phyloP scores from a whole-genome alignment of 2,113 vertebrate genomes.

The Chamaetylas fuelleborni region DNA sequence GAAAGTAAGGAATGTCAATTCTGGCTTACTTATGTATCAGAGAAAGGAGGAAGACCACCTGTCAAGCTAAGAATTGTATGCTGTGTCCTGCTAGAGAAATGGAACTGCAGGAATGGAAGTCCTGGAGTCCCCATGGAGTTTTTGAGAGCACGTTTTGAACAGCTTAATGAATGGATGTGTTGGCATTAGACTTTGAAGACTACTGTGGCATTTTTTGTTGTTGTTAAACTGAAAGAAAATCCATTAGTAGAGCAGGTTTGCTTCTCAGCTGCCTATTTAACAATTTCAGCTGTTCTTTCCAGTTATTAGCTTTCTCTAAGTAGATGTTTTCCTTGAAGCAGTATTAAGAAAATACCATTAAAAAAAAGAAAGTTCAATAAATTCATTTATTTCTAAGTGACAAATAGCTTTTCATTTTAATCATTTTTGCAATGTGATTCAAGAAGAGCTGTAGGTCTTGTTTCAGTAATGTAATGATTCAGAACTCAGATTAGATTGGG shows the following conservation, averaged over 20 bases:
- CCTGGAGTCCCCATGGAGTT: neutral
- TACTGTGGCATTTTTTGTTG: neutral
- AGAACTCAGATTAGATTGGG: neutral
- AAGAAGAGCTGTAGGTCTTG: neutral
- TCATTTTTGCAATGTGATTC: neutral
- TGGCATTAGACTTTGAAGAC: neutral
- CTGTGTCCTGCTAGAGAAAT: neutral
- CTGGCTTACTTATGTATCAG: neutral
- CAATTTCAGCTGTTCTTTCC: neutral
- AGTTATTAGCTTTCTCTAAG: neutral
- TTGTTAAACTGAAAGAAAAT: neutral
- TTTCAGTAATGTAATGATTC: neutral
- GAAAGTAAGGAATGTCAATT: neutral
- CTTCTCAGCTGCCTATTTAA: neutral
- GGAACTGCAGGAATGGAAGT: neutral
- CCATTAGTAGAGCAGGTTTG: neutral
- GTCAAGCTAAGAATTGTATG: neutral
- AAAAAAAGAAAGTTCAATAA: neutral
- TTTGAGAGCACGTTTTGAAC: neutral
- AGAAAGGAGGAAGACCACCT: neutral
- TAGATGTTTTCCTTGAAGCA: neutral
- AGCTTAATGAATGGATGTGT: neutral
- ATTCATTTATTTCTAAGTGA: neutral
- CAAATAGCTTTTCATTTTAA: neutral
- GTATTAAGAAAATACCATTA: neutral